Base-by-base conservation (phyloP, 2,888 invertebrate species). In the Tetragonula carbonaria region DNA sequence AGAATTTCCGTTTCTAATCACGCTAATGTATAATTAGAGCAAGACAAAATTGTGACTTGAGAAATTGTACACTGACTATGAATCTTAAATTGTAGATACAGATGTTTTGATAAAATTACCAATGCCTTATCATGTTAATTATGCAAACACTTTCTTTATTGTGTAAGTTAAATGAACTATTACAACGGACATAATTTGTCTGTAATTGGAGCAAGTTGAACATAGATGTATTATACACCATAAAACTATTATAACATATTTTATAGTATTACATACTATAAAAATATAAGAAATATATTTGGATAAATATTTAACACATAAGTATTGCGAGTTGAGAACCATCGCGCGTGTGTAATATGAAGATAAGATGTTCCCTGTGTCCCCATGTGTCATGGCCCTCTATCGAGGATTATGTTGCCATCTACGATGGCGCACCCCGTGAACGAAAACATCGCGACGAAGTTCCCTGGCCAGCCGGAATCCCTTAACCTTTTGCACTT, bases 341-440 rank as follows among this genome's bases (percentile, higher is more conserved):
- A 72, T 90, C 85, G 89, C 67, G 81, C 78, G 91, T 88, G 90
- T 92, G 93, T 93, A 92, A 91, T 92, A 93, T 91, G 93, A 93
- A 93, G 93, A 93, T 94, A 94, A 94, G 93, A 93, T 92, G 92
- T 92, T 92, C 93, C 92, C 91, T 88, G 88, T 90, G 90, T 90
- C 90, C 91, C 91, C 87, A 89, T 87, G 90, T 91, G 91, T 89
- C 90, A 86, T 86, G 90, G 89, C 90, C 90, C 92, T 91, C 93
- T 90, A 93, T 93, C 91, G 89, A 90, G 92, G 93, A 94, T 93
- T 93, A 93, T 90, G 91, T 92, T 92, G 91, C 92, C 91, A 89
- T 91, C 92, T 80, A 90, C 80, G 90, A 86, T 80, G 88, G 86
- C 88, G 84, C 90, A 89, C 74, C 87, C 74, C 90, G 87, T 86